These are phyloP conservation scores for Drosophila helvetica DNA, from an alignment of 2,888 invertebrate species.

Conservation along the genomic window DNA sequence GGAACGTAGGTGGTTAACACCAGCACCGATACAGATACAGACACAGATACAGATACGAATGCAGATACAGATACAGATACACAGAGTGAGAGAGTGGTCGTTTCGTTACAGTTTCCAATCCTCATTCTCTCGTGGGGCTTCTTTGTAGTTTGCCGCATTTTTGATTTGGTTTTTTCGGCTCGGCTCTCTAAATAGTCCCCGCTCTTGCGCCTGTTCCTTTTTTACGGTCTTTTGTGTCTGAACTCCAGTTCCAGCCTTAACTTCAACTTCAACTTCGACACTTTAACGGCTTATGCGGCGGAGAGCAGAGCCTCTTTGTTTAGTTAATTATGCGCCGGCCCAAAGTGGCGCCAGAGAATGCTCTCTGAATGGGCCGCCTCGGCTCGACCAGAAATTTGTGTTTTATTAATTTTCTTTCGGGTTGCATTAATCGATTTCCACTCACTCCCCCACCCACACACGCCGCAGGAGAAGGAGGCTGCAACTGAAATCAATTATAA, in stretches of 20 bases:
- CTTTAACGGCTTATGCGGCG: constrained; percentile 67
- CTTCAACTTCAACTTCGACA: constrained; percentile 61
- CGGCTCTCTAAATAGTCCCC: constrained; percentile 57
- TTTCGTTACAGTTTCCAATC: constrained; percentile 74
- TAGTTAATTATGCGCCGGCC: constrained; percentile 73
- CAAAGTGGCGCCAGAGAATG: constrained; percentile 43
- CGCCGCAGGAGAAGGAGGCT: constrained; percentile 21
- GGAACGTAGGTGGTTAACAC: constrained; percentile 63
- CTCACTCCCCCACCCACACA: constrained; percentile 17
- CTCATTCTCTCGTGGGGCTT: constrained; percentile 28
- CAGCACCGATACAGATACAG: constrained; percentile 24
- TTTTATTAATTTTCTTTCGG: constrained; percentile 65
- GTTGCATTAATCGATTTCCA: constrained; percentile 71
- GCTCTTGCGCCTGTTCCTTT: constrained; percentile 17
- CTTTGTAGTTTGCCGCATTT: constrained; percentile 78
- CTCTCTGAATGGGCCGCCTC: constrained; percentile 10
- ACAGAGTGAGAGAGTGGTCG: constrained; percentile 7
- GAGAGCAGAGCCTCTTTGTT: constrained; percentile 57
- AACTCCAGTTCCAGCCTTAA: constrained; percentile 5
- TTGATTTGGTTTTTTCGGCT: constrained; percentile 66
- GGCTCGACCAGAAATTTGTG: constrained; percentile 9
- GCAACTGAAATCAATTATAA: constrained; percentile 65
- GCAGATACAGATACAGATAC: background rate
- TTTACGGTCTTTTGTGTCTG: constrained; percentile 44
- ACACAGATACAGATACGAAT: constrained; percentile 10